A percentile compares a stretch with the other conserved stretches of the same genome.
Conservation (phyloP, 2,888 invertebrate genomes). For the Linnaemya vulpina region DNA sequence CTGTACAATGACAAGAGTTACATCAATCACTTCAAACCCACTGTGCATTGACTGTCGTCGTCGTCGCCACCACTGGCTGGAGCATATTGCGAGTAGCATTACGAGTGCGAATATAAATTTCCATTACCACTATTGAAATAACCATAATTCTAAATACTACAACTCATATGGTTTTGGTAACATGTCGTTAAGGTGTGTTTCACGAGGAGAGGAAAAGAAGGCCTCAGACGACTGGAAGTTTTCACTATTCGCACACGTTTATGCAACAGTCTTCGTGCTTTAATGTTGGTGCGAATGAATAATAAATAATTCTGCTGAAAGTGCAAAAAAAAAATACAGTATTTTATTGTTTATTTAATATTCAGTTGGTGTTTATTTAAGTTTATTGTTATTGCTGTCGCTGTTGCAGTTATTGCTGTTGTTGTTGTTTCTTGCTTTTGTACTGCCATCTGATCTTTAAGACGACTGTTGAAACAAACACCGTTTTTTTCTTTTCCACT, state of each 20-base stretch:
- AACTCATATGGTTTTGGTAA: conserved; percentile 36
- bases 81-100: conserved; percentile 22
- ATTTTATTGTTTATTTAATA: conserved; percentile 60
- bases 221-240: conserved; percentile 34
- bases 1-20: too few relatives aligned
- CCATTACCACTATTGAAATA: conserved; percentile 56
- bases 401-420: conserved; percentile 15
- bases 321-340: conserved; percentile 51
- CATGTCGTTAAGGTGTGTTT: conserved; percentile 53
- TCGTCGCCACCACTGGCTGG: not conserved
- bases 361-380: conserved; percentile 66
- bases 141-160: conserved; percentile 52
- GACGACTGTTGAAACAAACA: conserved; percentile 52
- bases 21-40: not conserved
- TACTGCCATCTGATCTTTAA: conserved; percentile 66
- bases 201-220: not conserved
- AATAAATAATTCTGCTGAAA: conserved; percentile 65
- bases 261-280: conserved; percentile 2
- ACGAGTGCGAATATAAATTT: conserved; percentile 33
- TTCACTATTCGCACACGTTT: conserved; percentile 31
- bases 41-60: conserved; percentile 8
- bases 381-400: conserved; percentile 60
- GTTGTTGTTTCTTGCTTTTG: conserved; percentile 37
- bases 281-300: conserved; percentile 26
- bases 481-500: conserved; percentile 11